Evolutionary conservation across 2,113 vertebrate species (phyloP), one percentile per base, ranked within the genome.

Genomic region (Alces alces): DNA sequence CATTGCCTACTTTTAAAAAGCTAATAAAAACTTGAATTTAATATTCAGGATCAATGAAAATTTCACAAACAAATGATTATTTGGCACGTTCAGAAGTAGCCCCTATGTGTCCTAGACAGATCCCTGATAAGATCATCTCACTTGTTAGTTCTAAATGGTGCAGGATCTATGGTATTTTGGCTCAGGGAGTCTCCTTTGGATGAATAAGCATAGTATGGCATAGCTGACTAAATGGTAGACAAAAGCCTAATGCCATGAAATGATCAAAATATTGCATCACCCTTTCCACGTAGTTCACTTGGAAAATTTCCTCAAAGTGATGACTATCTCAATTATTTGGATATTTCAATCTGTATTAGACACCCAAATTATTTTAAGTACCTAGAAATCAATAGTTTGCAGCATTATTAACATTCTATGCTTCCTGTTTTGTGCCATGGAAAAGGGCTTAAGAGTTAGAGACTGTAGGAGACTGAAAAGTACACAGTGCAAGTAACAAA

Each of bases 1-100:
- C 14, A n/a, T 12, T 87, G 28, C 73, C 23, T 50, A 60, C 17
- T 95, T 85, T 57, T 30, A 12, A 55, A 94, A 82, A 96, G 25
- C 55, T 78, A 98, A 87, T 89, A 66, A 94, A 36, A 94, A 89
- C 15, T 52, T 78, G 76, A 92, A 80, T 61, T 88, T 89, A 91
- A 93, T 43, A 55, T n/a, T 23, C 30, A 92, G 8, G 10, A 66
- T 78, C 95, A 85, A 86, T 82, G 64, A 80, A 85, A 60, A 95
- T 76, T 87, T 97, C 64, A 97, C 54, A 85, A 87, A 83, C 11
- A n/a, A 85, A 90, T 82, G n/a, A 61, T 36, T 47, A 95, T 27
- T 84, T 39, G 23, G 14, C 27, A 73, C 9, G 84, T 96, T 61
- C 43, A 92, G 36, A 78, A 95, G 47, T 10, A 84, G 25, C n/a